Base-by-base conservation (phyloP, 2,888 invertebrate species). In the Drosophila multiciliata region DNA sequence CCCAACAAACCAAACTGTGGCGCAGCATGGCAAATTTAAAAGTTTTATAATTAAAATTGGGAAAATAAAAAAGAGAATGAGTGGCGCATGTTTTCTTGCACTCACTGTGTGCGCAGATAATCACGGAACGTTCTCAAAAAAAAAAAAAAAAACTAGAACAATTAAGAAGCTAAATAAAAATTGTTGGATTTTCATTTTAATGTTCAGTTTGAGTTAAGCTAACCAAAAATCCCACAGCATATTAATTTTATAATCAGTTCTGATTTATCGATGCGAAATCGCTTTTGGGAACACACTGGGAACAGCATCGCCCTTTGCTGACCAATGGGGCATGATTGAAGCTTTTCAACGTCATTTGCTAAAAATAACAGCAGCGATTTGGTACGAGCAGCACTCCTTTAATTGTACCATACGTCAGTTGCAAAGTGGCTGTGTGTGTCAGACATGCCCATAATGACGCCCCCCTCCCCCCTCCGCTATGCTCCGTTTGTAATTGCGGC, bases 31-130 rank as follows among this genome's bases (percentile, higher is more conserved):
- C 86, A 80, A 91, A 90, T 90, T 89, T 83, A 91, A 91, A 92
- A 91, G 92, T 91, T 91, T 91, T 91, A 89, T 91, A 91, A 91
- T 91, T 91, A 91, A 91, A 91, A 91, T 91, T 92, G 90, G 80
- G 83, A 81, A 58, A 68, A 54, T 36, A 81, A 59, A 70, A 32
- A n/a, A 54, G 50, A 65, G 66, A 85, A 74, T 55, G 70, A 64
- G 66, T 66, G 45, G 64, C 63, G 70, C 86, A 78, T 80, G 80
- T 55, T 77, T 70, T 63, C 58, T 65, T 54, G 48, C 65, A 66
- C 48, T 50, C 60, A 49, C 48, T 62, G 55, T 45, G 36, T 11
- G 48, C 45, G 23, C 42, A 50, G 52, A 63, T 66, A 65, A 82
- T 67, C 67, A 57, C 17, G 17, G 23, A 54, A 35, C 45, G 60